These are phyloP conservation scores for Trachelus tabidus DNA, from an alignment of 2,888 invertebrate species.

Conservation along the genomic window DNA sequence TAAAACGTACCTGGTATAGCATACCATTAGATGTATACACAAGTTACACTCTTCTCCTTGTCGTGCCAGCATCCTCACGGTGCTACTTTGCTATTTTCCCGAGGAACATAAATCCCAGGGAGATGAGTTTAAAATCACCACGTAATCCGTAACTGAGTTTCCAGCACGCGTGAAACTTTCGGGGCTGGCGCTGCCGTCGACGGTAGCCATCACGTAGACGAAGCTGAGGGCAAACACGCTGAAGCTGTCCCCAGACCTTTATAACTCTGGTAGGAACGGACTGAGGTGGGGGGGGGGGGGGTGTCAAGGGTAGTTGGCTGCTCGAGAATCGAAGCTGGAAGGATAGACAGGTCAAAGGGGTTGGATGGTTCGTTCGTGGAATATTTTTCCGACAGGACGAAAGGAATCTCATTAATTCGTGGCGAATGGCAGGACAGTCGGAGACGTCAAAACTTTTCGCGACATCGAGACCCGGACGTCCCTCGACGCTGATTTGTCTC, in stretches of 20 bases:
- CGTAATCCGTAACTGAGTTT: conserved; percentile 25
- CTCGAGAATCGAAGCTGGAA: background rate
- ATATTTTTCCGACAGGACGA: conserved; percentile 55
- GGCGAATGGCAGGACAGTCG: conserved; percentile 35
- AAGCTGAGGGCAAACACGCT: background rate
- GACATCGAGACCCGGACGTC: conserved; percentile 35
- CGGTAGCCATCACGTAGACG: background rate
- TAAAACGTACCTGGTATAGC: background rate
- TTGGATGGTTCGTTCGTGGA: conserved; percentile 21
- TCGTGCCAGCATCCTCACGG: background rate
- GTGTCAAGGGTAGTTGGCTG: background rate
- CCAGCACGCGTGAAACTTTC: conserved; percentile 23
- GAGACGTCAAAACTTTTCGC: conserved; percentile 53
- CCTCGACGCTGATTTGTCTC: conserved; percentile 15
- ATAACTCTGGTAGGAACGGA: background rate
- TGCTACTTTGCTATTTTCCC: conserved; percentile 3
- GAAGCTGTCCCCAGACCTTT: background rate
- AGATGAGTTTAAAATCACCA: conserved; percentile 59
- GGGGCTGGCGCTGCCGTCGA: conserved; percentile 8
- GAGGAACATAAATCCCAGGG: conserved; percentile 49
- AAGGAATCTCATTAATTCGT: conserved; percentile 62
- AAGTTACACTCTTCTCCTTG: background rate
- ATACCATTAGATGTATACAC: background rate
- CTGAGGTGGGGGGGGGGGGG: background rate
- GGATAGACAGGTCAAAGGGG: background rate